Percentiles rank a stretch among this genome's conserved stretches.
These are phyloP conservation scores for Nomada goodeniana DNA, from an alignment of 2,888 invertebrate species.

Conservation along the genomic window DNA sequence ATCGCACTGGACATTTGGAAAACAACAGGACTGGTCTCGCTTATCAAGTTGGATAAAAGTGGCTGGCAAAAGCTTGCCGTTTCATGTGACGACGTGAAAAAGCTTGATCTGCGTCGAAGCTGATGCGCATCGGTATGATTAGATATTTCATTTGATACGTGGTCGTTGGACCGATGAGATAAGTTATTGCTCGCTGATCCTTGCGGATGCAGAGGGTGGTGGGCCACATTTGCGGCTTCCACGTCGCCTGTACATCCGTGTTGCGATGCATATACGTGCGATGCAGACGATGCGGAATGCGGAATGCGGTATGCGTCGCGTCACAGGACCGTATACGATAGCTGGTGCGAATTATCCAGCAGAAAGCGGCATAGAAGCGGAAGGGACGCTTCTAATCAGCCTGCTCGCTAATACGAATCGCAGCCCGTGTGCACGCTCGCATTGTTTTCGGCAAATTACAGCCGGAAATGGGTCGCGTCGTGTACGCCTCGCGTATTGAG, in stretches of 20 bases:
- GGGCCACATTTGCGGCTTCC: conserved; percentile 59
- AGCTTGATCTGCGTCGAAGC: too few relatives aligned
- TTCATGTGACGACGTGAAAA: too few relatives aligned
- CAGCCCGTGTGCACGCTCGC: conserved; percentile 18
- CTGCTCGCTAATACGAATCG: conserved; percentile 61
- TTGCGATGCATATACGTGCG: conserved; percentile 66
- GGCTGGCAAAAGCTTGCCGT: too few relatives aligned
- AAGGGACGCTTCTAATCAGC: conserved; percentile 58
- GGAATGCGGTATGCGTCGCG: conserved; percentile 71
- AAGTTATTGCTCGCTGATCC: conserved; percentile 51
- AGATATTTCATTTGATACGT: conserved; percentile 44
- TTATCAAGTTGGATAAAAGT: too few relatives aligned
- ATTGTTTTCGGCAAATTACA: conserved; percentile 47
- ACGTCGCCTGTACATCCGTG: conserved; percentile 57
- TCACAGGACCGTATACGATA: conserved; percentile 59
- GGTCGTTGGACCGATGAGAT: conserved; percentile 34
- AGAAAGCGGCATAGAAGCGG: conserved; percentile 7
- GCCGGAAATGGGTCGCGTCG: conserved; percentile 42
- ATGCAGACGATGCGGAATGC: conserved; percentile 71
- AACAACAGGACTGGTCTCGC: too few relatives aligned
- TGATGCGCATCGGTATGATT: not conserved
- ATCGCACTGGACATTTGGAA: not conserved
- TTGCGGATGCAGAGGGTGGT: conserved; percentile 17
- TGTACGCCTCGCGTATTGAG: not conserved
- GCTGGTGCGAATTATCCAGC: conserved; percentile 54